A percentile compares a stretch with the other conserved stretches of the same genome.
Conservation (phyloP, 2,888 invertebrate genomes). For the Brachyptera risi region DNA sequence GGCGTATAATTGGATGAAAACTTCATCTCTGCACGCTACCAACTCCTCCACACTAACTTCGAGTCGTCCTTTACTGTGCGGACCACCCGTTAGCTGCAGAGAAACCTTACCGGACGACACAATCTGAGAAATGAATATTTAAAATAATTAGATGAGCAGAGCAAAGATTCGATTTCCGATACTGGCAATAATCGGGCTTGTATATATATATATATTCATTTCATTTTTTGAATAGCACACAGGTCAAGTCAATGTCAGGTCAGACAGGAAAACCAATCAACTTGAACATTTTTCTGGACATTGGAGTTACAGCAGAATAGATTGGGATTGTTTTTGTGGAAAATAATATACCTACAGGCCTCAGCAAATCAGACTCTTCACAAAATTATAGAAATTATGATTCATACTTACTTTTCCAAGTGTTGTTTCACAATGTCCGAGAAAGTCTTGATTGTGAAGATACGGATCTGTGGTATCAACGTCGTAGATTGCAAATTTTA, state of each 20-base stretch:
- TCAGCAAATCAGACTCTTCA: too few relatives aligned
- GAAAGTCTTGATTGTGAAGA: slow-evolving; percentile 45
- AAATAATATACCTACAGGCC: too few relatives aligned
- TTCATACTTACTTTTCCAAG: slow-evolving; percentile 46
- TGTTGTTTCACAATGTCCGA: slow-evolving; percentile 51
- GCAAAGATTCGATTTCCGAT: too few relatives aligned
- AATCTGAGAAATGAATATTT: slow-evolving; percentile 39
- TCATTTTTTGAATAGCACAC: too few relatives aligned
- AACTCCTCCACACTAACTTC: slow-evolving; percentile 44
- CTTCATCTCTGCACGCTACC: slow-evolving; percentile 41
- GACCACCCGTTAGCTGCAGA: slow-evolving; percentile 32
- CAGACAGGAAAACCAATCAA: too few relatives aligned
- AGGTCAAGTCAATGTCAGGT: too few relatives aligned
- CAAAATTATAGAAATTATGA: too few relatives aligned
- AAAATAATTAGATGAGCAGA: not conserved
- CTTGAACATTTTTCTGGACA: too few relatives aligned
- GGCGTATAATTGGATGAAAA: slow-evolving; percentile 41
- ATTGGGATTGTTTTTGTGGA: too few relatives aligned
- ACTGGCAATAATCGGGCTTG: too few relatives aligned
- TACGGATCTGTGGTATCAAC: slow-evolving; percentile 41
- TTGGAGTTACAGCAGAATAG: too few relatives aligned
- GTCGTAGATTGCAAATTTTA: slow-evolving; percentile 50
- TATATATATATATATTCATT: too few relatives aligned
- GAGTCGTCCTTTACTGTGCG: slow-evolving; percentile 36
- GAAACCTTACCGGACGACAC: slow-evolving; percentile 38